phyloP scores from a whole-genome alignment of 1,140 invertebrate species.

The Schmidtea mediterranea region DNA sequence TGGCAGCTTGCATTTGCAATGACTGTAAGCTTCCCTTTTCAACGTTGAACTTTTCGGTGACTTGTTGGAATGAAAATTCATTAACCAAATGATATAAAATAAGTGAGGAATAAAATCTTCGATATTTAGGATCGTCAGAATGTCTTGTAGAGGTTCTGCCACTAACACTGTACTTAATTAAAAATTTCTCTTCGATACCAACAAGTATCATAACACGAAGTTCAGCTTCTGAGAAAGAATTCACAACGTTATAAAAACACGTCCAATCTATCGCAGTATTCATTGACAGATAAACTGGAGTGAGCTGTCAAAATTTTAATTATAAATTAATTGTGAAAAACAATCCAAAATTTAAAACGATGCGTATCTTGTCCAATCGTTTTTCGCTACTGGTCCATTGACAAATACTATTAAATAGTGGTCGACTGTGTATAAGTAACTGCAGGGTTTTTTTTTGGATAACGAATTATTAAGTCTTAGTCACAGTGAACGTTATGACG shows the following conservation, averaged over 20 bases:
- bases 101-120: conserved; percentile 61
- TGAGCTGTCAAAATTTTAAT: conserved; percentile 5
- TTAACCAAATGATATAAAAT: conserved; percentile 70
- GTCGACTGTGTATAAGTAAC: no score
- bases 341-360: no score
- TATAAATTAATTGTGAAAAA: neutral
- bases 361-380: no score
- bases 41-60: conserved; percentile 54
- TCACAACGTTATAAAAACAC: conserved; percentile 4
- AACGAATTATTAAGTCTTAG: no score
- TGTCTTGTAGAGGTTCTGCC: no score
- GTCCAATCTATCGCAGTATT: conserved; percentile 7
- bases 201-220: conserved; percentile 61
- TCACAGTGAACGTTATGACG: no score
- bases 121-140: neutral
- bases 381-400: no score
- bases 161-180: no score
- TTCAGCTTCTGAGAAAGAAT: conserved; percentile 38
- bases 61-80: conserved; percentile 49
- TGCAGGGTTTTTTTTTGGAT: no score
- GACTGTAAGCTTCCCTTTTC: conserved; percentile 58
- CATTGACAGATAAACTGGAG: conserved; percentile 6
- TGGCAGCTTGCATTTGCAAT: conserved; percentile 70
- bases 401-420: no score
- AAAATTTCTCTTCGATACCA: conserved; percentile 39